Evolutionary conservation across 2,888 invertebrate species (phyloP).

Genomic region (Ptilodon capucinus): DNA sequence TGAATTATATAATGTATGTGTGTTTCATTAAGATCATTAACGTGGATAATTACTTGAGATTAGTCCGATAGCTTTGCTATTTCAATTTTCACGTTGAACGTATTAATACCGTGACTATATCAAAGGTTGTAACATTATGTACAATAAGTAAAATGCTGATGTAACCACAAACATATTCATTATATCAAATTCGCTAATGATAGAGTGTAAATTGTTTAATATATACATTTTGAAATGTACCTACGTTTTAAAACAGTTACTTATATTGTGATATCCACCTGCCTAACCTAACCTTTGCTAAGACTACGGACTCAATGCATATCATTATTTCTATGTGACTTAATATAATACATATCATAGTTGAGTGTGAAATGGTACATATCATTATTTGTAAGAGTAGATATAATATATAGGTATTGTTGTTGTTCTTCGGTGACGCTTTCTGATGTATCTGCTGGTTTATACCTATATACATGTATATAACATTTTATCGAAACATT

Average conservation of each 20-base stretch:
- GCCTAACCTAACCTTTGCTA: slow-evolving; percentile 42
- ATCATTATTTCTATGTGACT: slow-evolving; percentile 56
- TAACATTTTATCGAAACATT: too few relatives aligned
- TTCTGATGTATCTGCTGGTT: slow-evolving; percentile 33
- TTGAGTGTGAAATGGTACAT: slow-evolving; percentile 48
- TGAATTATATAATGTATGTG: slow-evolving; percentile 20
- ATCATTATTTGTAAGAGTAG: slow-evolving; percentile 63
- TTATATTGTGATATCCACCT: slow-evolving; percentile 38
- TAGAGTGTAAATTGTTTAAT: slow-evolving; percentile 18
- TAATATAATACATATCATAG: slow-evolving; percentile 41
- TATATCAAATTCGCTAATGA: slow-evolving; percentile 30
- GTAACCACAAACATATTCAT: too few relatives aligned
- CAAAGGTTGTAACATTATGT: background rate
- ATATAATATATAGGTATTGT: slow-evolving; percentile 69
- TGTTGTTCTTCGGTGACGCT: slow-evolving; percentile 74
- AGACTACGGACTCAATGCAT: slow-evolving; percentile 53
- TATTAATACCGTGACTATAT: background rate
- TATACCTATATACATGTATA: background rate
- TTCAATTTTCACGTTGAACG: background rate
- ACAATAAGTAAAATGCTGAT: background rate
- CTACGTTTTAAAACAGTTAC: slow-evolving; percentile 35
- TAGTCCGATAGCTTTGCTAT: background rate
- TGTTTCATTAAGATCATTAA: background rate
- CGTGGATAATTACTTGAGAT: background rate
- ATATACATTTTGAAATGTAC: slow-evolving; percentile 20